Evolutionary conservation across 2,113 vertebrate species (phyloP).

Genomic region (Scopus umbretta): DNA sequence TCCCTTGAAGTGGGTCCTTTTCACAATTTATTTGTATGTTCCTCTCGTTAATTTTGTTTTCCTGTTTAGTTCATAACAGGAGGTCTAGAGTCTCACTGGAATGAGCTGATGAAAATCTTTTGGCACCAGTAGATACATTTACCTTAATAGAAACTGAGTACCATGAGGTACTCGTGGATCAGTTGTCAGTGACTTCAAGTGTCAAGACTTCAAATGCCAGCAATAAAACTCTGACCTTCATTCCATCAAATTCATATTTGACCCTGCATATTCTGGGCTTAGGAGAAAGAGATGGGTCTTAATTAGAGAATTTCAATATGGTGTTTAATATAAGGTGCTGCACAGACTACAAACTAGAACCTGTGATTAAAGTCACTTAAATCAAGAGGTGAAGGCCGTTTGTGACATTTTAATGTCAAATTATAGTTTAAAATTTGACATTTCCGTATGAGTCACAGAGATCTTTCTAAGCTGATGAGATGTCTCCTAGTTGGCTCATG

Average conservation of each 20-base stretch:
- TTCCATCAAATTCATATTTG: background rate
- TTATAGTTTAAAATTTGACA: background rate
- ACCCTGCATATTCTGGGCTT: background rate
- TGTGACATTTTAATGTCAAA: conserved; percentile 7
- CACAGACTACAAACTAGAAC: background rate
- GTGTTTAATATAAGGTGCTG: background rate
- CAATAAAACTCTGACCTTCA: background rate
- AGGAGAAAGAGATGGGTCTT: background rate
- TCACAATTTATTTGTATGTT: background rate
- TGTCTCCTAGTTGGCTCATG: background rate
- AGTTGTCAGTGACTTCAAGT: background rate
- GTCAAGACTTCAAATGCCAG: background rate
- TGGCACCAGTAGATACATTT: background rate
- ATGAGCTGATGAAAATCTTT: background rate
- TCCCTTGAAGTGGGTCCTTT: background rate
- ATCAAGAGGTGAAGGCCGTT: background rate
- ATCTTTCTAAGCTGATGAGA: background rate
- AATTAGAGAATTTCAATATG: background rate
- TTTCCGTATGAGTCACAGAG: background rate
- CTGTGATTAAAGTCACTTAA: background rate
- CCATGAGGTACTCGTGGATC: background rate
- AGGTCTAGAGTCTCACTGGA: background rate
- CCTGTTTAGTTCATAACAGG: background rate
- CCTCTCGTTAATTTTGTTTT: background rate
- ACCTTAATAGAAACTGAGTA: background rate